Evolutionary conservation across 2,888 invertebrate genomes (phyloP).

Genomic region (Euzetes globulus): DNA sequence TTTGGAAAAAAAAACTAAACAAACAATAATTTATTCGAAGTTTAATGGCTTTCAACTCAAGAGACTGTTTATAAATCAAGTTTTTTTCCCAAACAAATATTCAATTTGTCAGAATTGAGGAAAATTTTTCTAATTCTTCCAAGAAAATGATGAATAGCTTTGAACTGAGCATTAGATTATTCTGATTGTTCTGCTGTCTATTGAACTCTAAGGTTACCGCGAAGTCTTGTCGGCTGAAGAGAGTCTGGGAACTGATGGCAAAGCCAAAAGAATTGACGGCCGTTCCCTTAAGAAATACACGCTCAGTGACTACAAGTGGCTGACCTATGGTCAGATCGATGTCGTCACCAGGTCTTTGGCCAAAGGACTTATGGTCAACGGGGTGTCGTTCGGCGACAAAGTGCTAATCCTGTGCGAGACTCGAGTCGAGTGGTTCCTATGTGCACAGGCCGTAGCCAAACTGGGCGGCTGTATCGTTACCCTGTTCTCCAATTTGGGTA

Average conservation of each 20-base stretch:
- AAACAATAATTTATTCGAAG: too few species aligned
- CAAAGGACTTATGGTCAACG: conserved; percentile 71
- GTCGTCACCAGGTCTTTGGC: conserved; percentile 67
- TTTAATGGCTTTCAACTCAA: too few species aligned
- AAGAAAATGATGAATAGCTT: too few species aligned
- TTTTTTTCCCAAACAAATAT: too few species aligned
- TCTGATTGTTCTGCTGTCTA: too few species aligned
- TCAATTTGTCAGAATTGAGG: not conserved
- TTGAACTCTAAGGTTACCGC: conserved; percentile 28
- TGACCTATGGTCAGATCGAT: conserved; percentile 69
- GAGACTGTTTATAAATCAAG: too few species aligned
- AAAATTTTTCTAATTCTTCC: not conserved
- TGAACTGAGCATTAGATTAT: too few species aligned
- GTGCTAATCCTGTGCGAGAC: conserved; percentile 95
- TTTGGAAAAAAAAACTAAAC: too few species aligned
- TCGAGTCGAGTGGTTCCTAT: conserved; percentile 93
- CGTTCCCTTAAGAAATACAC: conserved; percentile 28
- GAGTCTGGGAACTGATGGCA: conserved; percentile 22
- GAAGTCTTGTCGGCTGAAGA: conserved; percentile 30
- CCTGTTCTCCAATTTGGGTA: conserved; percentile 35
- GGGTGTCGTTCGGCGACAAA: conserved; percentile 63
- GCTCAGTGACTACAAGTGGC: conserved; percentile 88
- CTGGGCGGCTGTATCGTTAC: conserved; percentile 49
- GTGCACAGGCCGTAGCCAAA: conserved; percentile 91
- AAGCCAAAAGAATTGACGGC: conserved; percentile 28